Evolutionary conservation across 1,140 invertebrate genomes (phyloP).

Genomic region (Chironomus striatipennis): DNA sequence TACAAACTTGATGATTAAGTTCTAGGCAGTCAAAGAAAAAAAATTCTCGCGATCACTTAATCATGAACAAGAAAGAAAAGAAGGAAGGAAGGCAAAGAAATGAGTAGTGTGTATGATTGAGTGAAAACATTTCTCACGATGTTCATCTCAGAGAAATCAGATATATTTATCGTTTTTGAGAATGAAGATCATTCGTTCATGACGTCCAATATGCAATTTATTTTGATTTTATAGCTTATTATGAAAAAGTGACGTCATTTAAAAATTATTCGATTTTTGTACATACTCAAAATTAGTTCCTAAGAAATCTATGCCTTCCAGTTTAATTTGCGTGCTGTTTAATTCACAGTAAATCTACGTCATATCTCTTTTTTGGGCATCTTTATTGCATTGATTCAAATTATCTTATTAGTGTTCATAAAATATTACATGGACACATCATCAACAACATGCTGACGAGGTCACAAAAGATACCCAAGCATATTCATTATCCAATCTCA

Average conservation of each 20-base stretch:
- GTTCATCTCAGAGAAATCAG: not conserved
- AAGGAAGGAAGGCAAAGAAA: not conserved
- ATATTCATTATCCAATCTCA: not conserved
- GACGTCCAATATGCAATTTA: not conserved
- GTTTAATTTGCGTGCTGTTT: too few species aligned
- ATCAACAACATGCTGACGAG: not conserved
- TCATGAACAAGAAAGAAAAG: not conserved
- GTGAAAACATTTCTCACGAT: not conserved
- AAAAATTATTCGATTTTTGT: too few species aligned
- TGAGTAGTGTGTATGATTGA: not conserved
- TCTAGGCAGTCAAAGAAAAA: not conserved
- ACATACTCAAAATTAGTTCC: too few species aligned
- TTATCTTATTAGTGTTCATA: too few species aligned
- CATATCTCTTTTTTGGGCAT: too few species aligned
- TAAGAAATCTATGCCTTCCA: too few species aligned
- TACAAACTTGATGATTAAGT: not conserved
- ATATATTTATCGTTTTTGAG: not conserved
- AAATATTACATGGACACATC: too few species aligned
- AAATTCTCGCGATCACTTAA: slow-evolving; percentile 12
- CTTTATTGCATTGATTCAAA: too few species aligned
- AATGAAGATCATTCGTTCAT: not conserved
- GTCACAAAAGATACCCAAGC: not conserved
- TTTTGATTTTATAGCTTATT: too few species aligned
- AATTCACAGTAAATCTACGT: too few species aligned
- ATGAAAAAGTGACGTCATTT: too few species aligned